These are phyloP conservation scores for Macrotrachela quadricornifera DNA, from an alignment of 1,140 invertebrate genomes.

Conservation along the genomic window DNA sequence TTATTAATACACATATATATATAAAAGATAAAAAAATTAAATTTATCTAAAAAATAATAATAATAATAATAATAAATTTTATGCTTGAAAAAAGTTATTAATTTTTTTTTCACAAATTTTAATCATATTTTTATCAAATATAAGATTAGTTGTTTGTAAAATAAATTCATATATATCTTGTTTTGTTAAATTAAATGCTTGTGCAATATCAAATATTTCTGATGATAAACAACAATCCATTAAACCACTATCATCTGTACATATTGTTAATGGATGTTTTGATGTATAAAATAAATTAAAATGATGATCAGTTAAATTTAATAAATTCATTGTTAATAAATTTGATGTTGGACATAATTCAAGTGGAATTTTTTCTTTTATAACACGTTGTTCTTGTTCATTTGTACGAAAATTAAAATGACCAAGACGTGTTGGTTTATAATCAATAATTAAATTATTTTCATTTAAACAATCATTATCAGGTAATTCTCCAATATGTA, in stretches of 20 bases:
- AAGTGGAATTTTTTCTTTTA: constrained; percentile 1
- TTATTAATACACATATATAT: no score
- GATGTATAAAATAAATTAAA: constrained; percentile 2
- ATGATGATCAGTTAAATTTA: neutral
- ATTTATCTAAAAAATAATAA: no score
- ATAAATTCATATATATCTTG: no score
- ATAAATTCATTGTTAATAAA: constrained; percentile 3
- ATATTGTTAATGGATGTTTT: constrained; percentile 2
- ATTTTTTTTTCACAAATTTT: no score
- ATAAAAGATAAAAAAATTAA: no score
- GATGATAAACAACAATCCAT: constrained; percentile 1
- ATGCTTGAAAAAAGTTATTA: no score
- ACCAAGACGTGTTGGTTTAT: constrained; percentile 2
- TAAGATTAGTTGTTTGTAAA: no score
- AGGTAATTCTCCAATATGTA: constrained; percentile 3
- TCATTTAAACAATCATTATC: neutral
- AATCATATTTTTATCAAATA: no score
- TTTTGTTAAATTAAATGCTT: no score
- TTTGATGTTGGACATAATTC: constrained; percentile 8
- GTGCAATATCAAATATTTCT: neutral
- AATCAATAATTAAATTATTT: neutral
- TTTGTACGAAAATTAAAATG: neutral
- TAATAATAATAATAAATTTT: no score
- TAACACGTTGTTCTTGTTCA: neutral
- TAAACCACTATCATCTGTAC: constrained; percentile 7